Evolutionary conservation across 2,113 vertebrate genomes (phyloP), one percentile per base, ranked within the genome.

Genomic region (Sclerurus mexicanus): DNA sequence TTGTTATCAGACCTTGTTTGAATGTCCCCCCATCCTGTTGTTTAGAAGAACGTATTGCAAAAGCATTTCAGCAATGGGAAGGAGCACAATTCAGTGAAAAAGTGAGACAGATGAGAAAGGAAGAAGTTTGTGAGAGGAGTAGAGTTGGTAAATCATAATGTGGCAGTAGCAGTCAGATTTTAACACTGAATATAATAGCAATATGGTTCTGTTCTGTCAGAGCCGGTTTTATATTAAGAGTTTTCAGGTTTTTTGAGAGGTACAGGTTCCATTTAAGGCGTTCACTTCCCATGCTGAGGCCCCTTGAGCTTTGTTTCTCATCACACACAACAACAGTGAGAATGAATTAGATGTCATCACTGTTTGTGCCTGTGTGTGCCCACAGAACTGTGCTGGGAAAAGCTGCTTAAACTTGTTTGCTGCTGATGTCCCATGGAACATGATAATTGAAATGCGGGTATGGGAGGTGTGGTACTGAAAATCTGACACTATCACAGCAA

Each of bases 161-260:
- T 95, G 89, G 47, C 87, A 89, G 56, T 49, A 87, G 40, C 62
- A 85, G 75, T 79, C 74, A 85, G 64, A 66, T 89, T 94, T 95
- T 87, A 89, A 74, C 86, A 49, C 71, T 81, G 86, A 95, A 81
- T 95, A 87, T 75, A 85, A 97, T 40, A 89, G 60, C 89, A 95
- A 89, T 79, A 89, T 92, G 80, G 33, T 56, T 87, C 27, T 85
- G 60, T 75, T 81, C 55, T 87, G 66, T 75, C 59, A 92, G 64
- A 87, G 40, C 64, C 17, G 0, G 12, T 85, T 91, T 91, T 89
- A 42, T 79, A 55, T 81, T 35, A 81, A 90, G 83, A 90, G 71
- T 22, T 3, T 63, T 90, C 69, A 74, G 87, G 28, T 35, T 87
- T 86, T 88, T 84, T 80, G 60, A 89, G 69, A 56, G 35, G 7